Percentiles rank a stretch among this genome's conserved stretches.
phyloP scores from a whole-genome alignment of 2,797 vertebrate species.

The Galagoides demidoff region DNA sequence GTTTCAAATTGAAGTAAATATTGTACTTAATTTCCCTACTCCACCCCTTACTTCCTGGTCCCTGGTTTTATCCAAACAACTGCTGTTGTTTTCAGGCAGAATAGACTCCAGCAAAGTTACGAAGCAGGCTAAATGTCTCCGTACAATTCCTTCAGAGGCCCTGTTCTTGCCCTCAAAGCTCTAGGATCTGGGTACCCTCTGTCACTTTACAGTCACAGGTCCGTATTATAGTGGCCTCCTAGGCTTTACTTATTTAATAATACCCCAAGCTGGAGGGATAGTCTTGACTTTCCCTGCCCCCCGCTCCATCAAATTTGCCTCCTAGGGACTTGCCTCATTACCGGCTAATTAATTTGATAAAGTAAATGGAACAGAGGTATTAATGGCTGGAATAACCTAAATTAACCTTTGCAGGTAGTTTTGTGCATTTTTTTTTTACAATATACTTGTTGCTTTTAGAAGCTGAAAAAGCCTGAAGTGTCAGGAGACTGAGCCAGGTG shows the following conservation, averaged over 20 bases:
- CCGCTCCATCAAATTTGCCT: not conserved
- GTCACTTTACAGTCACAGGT: accelerated
- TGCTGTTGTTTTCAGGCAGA: not conserved
- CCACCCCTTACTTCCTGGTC: not conserved
- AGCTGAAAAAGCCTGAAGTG: not conserved
- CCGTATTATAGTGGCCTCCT: too few species aligned
- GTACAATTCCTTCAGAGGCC: not conserved
- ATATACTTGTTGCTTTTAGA: not conserved
- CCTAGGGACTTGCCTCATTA: not conserved
- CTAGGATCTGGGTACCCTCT: not conserved
- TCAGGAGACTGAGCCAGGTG: not conserved
- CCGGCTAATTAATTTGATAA: not conserved
- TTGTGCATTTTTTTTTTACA: not conserved
- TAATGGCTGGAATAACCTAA: not conserved
- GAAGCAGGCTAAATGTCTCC: not conserved
- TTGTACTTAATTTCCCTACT: not conserved
- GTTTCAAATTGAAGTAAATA: not conserved
- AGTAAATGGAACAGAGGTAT: not conserved
- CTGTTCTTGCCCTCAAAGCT: not conserved
- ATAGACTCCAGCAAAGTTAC: not conserved
- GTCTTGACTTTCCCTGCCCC: not conserved
- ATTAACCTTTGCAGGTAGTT: not conserved
- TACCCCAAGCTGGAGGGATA: not conserved
- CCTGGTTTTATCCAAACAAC: not conserved
- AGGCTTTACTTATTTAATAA: not conserved